Conservation (phyloP, 2,888 invertebrate species). For the Metellina segmentata region DNA sequence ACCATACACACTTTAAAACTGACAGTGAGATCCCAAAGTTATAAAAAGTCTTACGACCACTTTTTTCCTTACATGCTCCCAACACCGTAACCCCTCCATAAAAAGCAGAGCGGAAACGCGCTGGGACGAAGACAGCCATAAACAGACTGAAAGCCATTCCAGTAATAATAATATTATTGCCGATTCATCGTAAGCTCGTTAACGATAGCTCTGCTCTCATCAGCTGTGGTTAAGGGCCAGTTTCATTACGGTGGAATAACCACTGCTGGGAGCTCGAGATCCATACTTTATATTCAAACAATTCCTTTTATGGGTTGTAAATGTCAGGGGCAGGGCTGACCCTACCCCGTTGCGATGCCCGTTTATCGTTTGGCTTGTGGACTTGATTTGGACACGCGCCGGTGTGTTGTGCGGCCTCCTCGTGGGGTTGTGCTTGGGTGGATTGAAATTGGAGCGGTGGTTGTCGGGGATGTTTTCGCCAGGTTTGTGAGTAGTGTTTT, state of each 20-base stretch:
- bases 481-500: background rate
- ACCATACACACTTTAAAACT: no score
- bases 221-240: constrained; percentile 15
- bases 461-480: background rate
- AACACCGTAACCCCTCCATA: no score
- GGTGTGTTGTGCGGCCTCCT: background rate
- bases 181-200: background rate
- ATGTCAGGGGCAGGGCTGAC: constrained; percentile 15
- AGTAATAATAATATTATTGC: background rate
- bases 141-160: background rate
- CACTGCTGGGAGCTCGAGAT: background rate
- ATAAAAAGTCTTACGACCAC: no score
- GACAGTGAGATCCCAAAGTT: no score
- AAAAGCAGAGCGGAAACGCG: background rate
- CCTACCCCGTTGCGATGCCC: background rate
- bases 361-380: background rate
- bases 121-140: background rate
- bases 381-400: background rate
- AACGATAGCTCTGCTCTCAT: background rate
- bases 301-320: constrained; percentile 38
- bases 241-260: constrained; percentile 6
- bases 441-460: background rate
- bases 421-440: background rate
- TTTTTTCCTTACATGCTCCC: no score
- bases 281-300: constrained; percentile 16